Evolutionary conservation across 2,113 vertebrate genomes (phyloP), one percentile per base, ranked within the genome.

Genomic region (Daboia siamensis): DNA sequence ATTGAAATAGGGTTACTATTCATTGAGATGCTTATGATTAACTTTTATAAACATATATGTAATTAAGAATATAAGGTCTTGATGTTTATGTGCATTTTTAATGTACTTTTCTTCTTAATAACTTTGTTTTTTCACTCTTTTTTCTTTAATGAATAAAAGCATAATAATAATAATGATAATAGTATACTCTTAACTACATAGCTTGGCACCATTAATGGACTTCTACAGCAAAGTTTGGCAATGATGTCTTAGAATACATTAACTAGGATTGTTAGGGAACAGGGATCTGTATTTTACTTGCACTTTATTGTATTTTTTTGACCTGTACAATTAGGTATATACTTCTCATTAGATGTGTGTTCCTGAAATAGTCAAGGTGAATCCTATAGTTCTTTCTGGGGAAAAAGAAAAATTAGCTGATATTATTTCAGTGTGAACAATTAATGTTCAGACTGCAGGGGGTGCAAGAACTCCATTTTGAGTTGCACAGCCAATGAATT

Each of bases 381-480:
- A 20, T 33, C 90, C 17, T 15, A 56, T 86, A 24, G 33, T 54
- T 39, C 4, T 12, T 87, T 80, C 0, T 54, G 17, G 90, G 17
- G 51, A 88, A 92, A 80, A 64, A 0, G 23, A 33, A 48, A 0
- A 69, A 69, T 17, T 44, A 5, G 5, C 11, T 15, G 55, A 59
- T 24, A 80, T 89, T 89, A 10, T 8, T 92, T 26, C 57, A 17
- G 2, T 74, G 55, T 90, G 88, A 93, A 86, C 52, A 24, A 57
- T 64, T 90, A 10, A 26, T 90, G 0, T 56, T 61, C 3, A 85
- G 96, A 94, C 99, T 98, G 98, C 96, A 99, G 99, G 98, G 98
- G 98, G 99, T 97, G 99, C 98, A 98, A 97, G 98, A 97, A 98
- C 97, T 98, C 99, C 98, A 99, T 96, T 96, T 54, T 96, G 97